Evolutionary conservation across 2,888 invertebrate species (phyloP).

Genomic region (Chloroclysta siterata): DNA sequence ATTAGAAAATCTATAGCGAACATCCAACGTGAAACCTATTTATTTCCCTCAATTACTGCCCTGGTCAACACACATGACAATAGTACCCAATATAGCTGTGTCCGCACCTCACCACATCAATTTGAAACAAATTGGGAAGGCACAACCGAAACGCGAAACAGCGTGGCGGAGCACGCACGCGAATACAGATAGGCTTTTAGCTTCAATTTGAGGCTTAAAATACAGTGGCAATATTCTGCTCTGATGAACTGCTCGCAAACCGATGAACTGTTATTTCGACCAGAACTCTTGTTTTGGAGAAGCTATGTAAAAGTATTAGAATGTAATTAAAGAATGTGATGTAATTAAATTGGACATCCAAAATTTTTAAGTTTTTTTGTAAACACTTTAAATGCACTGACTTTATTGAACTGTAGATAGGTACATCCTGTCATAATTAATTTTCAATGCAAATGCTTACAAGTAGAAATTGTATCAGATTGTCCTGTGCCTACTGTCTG

Average conservation of each 20-base stretch:
- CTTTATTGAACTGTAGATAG: too few species aligned
- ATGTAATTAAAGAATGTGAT: too few species aligned
- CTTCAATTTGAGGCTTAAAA: not conserved
- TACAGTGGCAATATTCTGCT: not conserved
- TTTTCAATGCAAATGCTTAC: constrained; percentile 1
- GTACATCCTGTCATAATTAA: not conserved
- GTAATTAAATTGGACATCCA: too few species aligned
- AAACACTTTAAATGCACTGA: too few species aligned
- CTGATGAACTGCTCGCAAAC: too few species aligned
- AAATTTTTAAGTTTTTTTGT: too few species aligned
- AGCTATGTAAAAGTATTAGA: not conserved
- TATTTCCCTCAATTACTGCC: too few species aligned
- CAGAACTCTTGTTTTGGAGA: not conserved
- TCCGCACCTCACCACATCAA: constrained; percentile 31
- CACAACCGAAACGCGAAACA: constrained; percentile 11
- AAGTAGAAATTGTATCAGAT: constrained; percentile 5
- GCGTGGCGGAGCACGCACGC: constrained; percentile 6
- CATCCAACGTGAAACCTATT: too few species aligned
- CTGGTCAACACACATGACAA: not conserved
- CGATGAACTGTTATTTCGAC: too few species aligned
- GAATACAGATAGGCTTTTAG: constrained; percentile 16
- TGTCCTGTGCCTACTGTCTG: constrained; percentile 7
- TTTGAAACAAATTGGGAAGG: constrained; percentile 34
- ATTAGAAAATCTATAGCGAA: too few species aligned
- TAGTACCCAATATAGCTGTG: constrained; percentile 26